Conservation (phyloP, 2,113 vertebrate genomes). For the Hemichromis elongatus region DNA sequence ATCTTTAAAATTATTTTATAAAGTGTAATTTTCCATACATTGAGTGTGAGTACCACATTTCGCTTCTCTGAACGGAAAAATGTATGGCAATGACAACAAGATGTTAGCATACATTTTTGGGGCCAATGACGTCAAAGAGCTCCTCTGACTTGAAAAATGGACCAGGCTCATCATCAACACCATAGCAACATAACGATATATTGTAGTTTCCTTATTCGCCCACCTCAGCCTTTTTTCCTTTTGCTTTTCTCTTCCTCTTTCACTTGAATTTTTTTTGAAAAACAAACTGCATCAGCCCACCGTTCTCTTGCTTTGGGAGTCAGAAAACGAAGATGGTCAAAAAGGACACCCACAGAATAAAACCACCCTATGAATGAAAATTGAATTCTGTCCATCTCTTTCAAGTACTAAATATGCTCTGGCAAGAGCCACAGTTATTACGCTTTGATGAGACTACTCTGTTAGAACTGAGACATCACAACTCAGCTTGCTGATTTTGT, state of each 20-base stretch:
- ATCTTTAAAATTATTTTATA: background rate
- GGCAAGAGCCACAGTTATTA: background rate
- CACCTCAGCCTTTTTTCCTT: background rate
- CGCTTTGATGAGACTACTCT: background rate
- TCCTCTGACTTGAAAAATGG: conserved; percentile 6
- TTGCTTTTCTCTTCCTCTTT: background rate
- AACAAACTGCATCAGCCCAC: background rate
- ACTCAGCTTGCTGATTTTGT: background rate
- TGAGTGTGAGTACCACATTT: conserved; percentile 27
- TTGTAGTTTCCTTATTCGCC: background rate
- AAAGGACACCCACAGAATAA: conserved; percentile 1
- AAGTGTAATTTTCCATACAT: background rate
- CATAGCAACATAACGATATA: background rate
- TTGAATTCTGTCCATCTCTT: background rate
- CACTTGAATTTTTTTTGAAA: background rate
- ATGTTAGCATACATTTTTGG: background rate
- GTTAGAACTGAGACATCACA: background rate
- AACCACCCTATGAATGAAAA: conserved; percentile 11
- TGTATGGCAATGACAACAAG: conserved; percentile 30
- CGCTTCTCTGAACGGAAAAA: conserved; percentile 31
- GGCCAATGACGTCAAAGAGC: background rate
- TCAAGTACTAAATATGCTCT: background rate
- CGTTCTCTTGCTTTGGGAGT: conserved; percentile 19
- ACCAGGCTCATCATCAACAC: conserved; percentile 7
- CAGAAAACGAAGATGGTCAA: background rate